A percentile compares a stretch with the other conserved stretches of the same genome.
phyloP scores from a whole-genome alignment of 2,113 vertebrate species.

The Polypterus bichir region DNA sequence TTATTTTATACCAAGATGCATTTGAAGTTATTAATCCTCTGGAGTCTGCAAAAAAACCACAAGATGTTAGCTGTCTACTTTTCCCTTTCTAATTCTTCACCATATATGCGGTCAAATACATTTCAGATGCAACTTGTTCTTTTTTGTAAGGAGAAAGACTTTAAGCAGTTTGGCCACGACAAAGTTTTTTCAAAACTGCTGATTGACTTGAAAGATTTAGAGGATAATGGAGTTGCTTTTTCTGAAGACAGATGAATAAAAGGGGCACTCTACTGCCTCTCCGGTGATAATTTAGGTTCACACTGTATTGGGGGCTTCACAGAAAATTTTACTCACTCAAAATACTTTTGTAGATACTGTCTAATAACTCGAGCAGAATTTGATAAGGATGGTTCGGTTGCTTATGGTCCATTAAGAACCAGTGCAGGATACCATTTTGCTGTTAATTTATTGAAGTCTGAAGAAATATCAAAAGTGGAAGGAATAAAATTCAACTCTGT shows the following conservation, averaged over 20 bases:
- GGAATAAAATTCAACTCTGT: no score
- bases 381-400: neutral
- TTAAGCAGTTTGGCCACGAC: conserved; percentile 6
- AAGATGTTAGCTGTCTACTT: neutral
- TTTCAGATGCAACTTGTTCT: conserved; percentile 5
- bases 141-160: conserved; percentile 5
- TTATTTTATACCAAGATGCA: no score
- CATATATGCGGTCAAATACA: neutral
- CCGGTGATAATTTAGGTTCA: conserved; percentile 7
- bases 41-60: neutral
- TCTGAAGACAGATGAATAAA: conserved; percentile 5
- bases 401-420: neutral
- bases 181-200: conserved; percentile 3
- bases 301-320: conserved; percentile 9
- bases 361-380: neutral
- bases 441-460: no score
- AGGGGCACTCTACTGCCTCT: neutral
- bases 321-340: conserved; percentile 4
- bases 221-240: neutral
- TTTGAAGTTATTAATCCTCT: neutral
- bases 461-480: no score
- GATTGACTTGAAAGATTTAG: conserved; percentile 7
- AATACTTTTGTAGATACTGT: conserved; percentile 8
- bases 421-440: neutral
- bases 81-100: conserved; percentile 8